These are phyloP conservation scores for Ectemnius cavifrons DNA, from an alignment of 2,888 invertebrate species.

Conservation along the genomic window DNA sequence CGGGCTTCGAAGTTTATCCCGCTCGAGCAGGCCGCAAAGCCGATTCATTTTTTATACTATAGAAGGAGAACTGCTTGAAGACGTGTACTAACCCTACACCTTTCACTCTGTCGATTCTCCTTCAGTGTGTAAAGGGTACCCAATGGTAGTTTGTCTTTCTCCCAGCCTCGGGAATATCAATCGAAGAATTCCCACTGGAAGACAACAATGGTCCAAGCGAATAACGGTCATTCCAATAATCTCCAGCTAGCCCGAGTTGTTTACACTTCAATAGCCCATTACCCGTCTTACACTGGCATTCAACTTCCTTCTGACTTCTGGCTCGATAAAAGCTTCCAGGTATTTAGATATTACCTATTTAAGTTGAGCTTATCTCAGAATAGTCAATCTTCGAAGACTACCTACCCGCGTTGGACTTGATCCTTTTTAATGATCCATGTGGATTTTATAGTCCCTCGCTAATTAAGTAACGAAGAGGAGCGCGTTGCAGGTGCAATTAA, in stretches of 20 bases:
- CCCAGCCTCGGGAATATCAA: constrained; percentile 6
- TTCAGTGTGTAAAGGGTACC: neutral
- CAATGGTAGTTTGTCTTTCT: constrained; percentile 1
- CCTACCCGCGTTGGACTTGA: neutral
- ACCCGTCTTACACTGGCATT: too few relatives aligned
- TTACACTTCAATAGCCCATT: too few relatives aligned
- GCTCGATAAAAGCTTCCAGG: too few relatives aligned
- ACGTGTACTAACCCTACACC: neutral
- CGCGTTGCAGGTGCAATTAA: constrained; percentile 17
- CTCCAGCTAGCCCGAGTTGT: too few relatives aligned
- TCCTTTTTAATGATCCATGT: neutral
- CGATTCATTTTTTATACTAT: constrained; percentile 35
- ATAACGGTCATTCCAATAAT: neutral
- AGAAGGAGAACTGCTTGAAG: constrained; percentile 6
- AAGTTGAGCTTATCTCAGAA: too few relatives aligned
- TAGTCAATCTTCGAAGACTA: too few relatives aligned
- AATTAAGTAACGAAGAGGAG: constrained; percentile 10
- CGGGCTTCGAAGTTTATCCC: constrained; percentile 6
- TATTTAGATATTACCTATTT: too few relatives aligned
- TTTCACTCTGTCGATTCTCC: constrained; percentile 11
- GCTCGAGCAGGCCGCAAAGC: constrained; percentile 22
- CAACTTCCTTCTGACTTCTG: too few relatives aligned
- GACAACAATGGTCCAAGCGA: constrained; percentile 1
- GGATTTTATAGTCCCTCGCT: constrained; percentile 1
- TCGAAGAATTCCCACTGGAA: neutral